Evolutionary conservation across 2,888 invertebrate species (phyloP).

Genomic region (Netelia virgata): DNA sequence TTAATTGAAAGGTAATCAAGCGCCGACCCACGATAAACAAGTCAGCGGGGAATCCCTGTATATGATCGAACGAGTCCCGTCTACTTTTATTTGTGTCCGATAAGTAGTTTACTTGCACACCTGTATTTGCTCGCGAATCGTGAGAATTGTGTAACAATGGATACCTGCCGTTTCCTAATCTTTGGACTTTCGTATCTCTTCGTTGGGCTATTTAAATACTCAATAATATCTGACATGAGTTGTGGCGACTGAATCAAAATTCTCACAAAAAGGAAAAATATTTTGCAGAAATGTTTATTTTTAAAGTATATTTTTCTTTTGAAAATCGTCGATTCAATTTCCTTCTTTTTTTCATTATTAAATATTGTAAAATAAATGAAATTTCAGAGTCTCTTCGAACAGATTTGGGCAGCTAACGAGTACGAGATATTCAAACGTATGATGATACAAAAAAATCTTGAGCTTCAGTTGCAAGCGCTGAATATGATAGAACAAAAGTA

Average conservation of each 20-base stretch:
- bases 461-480: constrained; percentile 94
- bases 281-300: too few relatives aligned
- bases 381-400: constrained; percentile 88
- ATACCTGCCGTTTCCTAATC: neutral
- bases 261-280: neutral
- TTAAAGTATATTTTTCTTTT: too few relatives aligned
- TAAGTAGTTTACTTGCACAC: neutral
- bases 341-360: too few relatives aligned
- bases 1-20: too few relatives aligned
- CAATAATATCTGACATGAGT: too few relatives aligned
- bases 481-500: constrained; percentile 93
- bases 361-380: neutral
- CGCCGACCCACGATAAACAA: too few relatives aligned
- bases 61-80: neutral
- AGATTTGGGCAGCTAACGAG: constrained; percentile 97
- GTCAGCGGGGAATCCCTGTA: too few relatives aligned
- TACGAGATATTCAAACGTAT: constrained; percentile 95
- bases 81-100: neutral
- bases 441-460: constrained; percentile 97
- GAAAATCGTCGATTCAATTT: too few relatives aligned
- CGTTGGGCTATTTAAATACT: too few relatives aligned
- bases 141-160: neutral
- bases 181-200: neutral
- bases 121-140: neutral
- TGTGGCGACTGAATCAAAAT: neutral